A percentile compares a stretch with the other conserved stretches of the same genome.
phyloP scores from a whole-genome alignment of 2,888 invertebrate species.

The Nudaria mundana region DNA sequence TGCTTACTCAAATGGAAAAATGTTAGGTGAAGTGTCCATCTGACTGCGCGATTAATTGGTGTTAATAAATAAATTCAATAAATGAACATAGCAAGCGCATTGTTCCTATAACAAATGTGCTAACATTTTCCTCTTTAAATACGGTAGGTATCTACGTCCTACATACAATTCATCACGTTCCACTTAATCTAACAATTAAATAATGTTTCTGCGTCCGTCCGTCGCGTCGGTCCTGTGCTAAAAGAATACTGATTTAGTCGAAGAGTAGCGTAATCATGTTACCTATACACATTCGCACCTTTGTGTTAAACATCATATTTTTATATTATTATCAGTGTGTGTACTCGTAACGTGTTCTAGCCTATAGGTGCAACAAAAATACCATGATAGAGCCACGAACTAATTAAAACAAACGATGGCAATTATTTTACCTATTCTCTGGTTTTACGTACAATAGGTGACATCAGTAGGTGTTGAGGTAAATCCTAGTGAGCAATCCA shows the following conservation, averaged over 20 bases:
- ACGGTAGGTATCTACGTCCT: conserved; percentile 1
- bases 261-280: no score
- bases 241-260: conserved; percentile 33
- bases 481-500: conserved; percentile 16
- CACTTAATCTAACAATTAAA: conserved; percentile 5
- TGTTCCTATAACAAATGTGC: conserved; percentile 1
- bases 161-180: no score
- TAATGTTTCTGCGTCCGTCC: conserved; percentile 16
- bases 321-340: no score
- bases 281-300: no score
- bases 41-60: background rate
- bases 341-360: no score
- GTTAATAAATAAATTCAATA: background rate
- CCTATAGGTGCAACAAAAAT: no score
- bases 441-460: background rate
- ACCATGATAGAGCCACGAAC: no score
- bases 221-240: no score
- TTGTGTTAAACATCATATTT: no score
- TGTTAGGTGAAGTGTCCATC: background rate
- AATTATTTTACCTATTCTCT: no score
- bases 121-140: conserved; percentile 21
- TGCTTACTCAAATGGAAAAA: background rate
- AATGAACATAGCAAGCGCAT: background rate
- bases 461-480: conserved; percentile 9
- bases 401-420: no score